phyloP scores from a whole-genome alignment of 2,113 vertebrate species.

The Alces alces region DNA sequence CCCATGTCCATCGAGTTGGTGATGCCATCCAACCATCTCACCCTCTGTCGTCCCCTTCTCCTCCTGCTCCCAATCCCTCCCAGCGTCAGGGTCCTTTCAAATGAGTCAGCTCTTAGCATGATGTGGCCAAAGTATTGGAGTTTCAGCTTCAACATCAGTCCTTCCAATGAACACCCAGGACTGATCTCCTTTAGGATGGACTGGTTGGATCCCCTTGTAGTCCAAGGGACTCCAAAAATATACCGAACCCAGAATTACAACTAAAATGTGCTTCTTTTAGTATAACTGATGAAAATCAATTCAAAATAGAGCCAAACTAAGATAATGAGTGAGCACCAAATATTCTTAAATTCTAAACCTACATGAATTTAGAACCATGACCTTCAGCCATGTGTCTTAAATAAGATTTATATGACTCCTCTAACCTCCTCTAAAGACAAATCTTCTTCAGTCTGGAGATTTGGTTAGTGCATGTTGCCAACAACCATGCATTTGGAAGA shows the following conservation, averaged over 20 bases:
- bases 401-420: neutral
- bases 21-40: neutral
- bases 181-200: neutral
- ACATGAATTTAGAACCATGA: slow-evolving; percentile 16
- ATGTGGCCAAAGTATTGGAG: neutral
- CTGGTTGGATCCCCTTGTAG: neutral
- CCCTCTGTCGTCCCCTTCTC: neutral
- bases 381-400: neutral
- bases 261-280: neutral
- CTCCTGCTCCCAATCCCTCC: neutral
- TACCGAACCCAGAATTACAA: neutral
- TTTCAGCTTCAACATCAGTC: neutral
- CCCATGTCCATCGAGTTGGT: neutral
- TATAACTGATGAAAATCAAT: neutral
- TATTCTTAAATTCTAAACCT: neutral
- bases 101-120: neutral
- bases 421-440: neutral
- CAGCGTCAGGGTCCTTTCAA: neutral
- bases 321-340: neutral
- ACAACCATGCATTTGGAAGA: neutral
- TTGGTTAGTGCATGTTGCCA: neutral
- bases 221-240: neutral
- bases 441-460: neutral
- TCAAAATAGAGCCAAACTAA: neutral
- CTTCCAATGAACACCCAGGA: neutral